Conservation (phyloP, 2,113 vertebrate genomes). For the Upupa epops region DNA sequence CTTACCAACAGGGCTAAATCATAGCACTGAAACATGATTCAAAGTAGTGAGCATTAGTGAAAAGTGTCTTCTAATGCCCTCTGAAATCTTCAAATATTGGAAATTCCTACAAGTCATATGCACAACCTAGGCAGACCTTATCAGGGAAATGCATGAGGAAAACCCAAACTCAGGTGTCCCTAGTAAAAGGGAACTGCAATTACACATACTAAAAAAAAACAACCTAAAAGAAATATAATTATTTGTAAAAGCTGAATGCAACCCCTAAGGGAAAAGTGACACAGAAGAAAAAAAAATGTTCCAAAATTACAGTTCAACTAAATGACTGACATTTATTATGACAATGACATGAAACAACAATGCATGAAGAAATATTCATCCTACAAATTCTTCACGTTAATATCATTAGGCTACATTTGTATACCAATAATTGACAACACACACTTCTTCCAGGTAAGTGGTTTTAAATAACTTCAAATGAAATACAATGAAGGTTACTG, state of each 20-base stretch:
- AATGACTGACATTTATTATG: not conserved
- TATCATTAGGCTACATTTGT: conserved; percentile 23
- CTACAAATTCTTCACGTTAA: conserved; percentile 12
- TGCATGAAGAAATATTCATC: not conserved
- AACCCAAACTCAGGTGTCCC: fast-evolving
- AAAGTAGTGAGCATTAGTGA: not conserved
- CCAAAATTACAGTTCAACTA: not conserved
- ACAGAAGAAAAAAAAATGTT: fast-evolving
- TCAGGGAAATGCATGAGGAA: not conserved
- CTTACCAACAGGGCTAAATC: not conserved
- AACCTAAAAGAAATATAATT: not conserved
- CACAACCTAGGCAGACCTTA: not conserved
- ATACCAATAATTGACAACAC: conserved; percentile 43
- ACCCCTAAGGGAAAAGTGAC: not conserved
- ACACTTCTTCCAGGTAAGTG: conserved; percentile 38
- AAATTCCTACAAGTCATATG: not conserved
- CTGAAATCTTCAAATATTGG: not conserved
- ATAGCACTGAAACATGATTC: not conserved
- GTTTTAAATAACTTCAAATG: conserved; percentile 1
- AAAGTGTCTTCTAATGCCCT: not conserved
- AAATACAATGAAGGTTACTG: conserved; percentile 38
- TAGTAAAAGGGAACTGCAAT: not conserved
- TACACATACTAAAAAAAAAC: not conserved
- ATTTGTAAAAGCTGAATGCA: not conserved
- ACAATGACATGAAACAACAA: not conserved